Conservation (phyloP, 2,888 invertebrate genomes). For the Caenorhabditis becei region DNA sequence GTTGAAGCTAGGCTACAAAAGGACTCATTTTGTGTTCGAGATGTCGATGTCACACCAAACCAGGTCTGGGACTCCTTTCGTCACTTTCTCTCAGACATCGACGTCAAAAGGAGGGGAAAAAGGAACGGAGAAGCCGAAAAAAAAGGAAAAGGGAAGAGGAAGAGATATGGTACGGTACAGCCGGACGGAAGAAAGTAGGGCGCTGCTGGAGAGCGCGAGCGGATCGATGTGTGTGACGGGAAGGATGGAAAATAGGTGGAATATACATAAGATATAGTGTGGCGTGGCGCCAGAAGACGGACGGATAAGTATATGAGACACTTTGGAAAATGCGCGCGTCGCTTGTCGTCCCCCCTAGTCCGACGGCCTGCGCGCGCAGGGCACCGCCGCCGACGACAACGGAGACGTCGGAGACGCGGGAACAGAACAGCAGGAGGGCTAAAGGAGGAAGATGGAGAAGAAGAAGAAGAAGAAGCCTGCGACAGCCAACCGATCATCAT, state of each 20-base stretch:
- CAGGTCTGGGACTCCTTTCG: background rate
- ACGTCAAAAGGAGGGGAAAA: background rate
- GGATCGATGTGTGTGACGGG: constrained; percentile 9
- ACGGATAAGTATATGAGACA: constrained; percentile 62
- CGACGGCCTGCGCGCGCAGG: constrained; percentile 15
- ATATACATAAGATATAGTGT: constrained; percentile 60
- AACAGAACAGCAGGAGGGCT: constrained; percentile 62
- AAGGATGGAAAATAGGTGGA: constrained; percentile 42
- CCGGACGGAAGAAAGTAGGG: constrained; percentile 56
- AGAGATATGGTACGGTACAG: constrained; percentile 28
- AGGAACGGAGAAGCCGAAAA: background rate
- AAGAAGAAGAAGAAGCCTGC: constrained; percentile 37
- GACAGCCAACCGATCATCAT: constrained; percentile 58
- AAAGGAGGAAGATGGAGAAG: constrained; percentile 18
- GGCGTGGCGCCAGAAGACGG: constrained; percentile 59
- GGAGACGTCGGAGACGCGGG: constrained; percentile 34
- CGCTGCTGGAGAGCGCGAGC: constrained; percentile 22
- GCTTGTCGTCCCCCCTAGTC: constrained; percentile 25
- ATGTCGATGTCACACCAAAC: constrained; percentile 4
- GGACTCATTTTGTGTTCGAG: constrained; percentile 48
- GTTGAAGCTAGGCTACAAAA: constrained; percentile 28
- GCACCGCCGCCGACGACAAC: constrained; percentile 8
- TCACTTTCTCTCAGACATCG: background rate
- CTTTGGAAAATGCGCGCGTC: constrained; percentile 61
- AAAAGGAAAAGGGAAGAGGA: background rate